Percentiles rank a stretch among this genome's conserved stretches.
phyloP scores from a whole-genome alignment of 2,888 invertebrate species.

The Hydroisotoma schaefferi region DNA sequence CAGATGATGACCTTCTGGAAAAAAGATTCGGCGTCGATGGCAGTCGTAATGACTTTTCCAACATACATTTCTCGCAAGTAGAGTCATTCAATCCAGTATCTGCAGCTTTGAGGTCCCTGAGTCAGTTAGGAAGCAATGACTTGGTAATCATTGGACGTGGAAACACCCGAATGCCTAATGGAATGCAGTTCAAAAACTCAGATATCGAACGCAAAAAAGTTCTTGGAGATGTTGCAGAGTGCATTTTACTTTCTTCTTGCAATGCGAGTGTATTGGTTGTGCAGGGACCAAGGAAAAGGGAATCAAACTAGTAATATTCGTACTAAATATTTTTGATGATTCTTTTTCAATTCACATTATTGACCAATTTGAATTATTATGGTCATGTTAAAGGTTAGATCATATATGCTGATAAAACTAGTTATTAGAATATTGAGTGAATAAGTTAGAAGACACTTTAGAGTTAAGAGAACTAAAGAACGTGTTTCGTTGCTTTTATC shows the following conservation, averaged over 20 bases:
- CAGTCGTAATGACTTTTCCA: not conserved
- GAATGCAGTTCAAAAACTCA: slow-evolving; percentile 18
- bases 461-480: too few relatives aligned
- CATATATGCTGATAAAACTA: too few relatives aligned
- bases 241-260: slow-evolving; percentile 17
- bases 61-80: slow-evolving; percentile 19
- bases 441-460: too few relatives aligned
- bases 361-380: too few relatives aligned
- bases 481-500: too few relatives aligned
- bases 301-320: too few relatives aligned
- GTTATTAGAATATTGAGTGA: too few relatives aligned
- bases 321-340: too few relatives aligned
- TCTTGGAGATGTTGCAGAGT: slow-evolving; percentile 34
- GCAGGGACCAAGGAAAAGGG: slow-evolving; percentile 4
- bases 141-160: slow-evolving; percentile 29
- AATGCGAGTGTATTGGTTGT: slow-evolving; percentile 29
- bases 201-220: slow-evolving; percentile 27
- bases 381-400: too few relatives aligned
- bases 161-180: slow-evolving; percentile 8
- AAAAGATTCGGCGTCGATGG: slow-evolving; percentile 10
- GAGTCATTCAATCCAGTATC: slow-evolving; percentile 27
- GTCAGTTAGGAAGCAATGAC: slow-evolving; percentile 20
- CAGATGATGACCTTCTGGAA: slow-evolving; percentile 12
- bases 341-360: too few relatives aligned
- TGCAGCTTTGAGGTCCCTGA: slow-evolving; percentile 18